Evolutionary conservation across 2,888 invertebrate genomes (phyloP).

Genomic region (Himalopsyche tibetana): DNA sequence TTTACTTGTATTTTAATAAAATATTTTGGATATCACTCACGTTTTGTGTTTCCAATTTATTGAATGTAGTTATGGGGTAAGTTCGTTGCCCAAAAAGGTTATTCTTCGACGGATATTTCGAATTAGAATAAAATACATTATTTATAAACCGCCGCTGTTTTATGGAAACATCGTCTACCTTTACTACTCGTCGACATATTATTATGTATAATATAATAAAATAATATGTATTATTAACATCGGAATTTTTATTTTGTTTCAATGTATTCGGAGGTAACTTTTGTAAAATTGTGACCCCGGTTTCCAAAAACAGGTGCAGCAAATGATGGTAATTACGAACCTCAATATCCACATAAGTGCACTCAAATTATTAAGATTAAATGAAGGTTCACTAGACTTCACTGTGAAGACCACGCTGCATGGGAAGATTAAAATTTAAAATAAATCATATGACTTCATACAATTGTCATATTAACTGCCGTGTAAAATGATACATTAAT

Average conservation of each 20-base stretch:
- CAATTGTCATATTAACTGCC: too few species aligned
- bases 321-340: too few species aligned
- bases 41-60: background rate
- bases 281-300: background rate
- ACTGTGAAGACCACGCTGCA: too few species aligned
- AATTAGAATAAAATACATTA: constrained; percentile 43
- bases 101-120: constrained; percentile 18
- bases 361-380: too few species aligned
- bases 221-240: constrained; percentile 9
- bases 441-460: too few species aligned
- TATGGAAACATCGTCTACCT: constrained; percentile 31
- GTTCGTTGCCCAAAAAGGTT: constrained; percentile 40
- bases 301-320: too few species aligned
- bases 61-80: constrained; percentile 33
- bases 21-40: background rate
- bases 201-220: constrained; percentile 32
- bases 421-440: too few species aligned
- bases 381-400: too few species aligned
- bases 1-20: too few species aligned
- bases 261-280: background rate
- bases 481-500: too few species aligned
- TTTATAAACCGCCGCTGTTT: constrained; percentile 41
- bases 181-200: constrained; percentile 21
- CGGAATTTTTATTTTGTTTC: background rate
- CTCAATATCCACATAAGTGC: too few species aligned